Percentiles rank a stretch among this genome's conserved stretches.
These are phyloP conservation scores for Lapara coniferarum DNA, from an alignment of 2,888 invertebrate genomes.

Conservation along the genomic window DNA sequence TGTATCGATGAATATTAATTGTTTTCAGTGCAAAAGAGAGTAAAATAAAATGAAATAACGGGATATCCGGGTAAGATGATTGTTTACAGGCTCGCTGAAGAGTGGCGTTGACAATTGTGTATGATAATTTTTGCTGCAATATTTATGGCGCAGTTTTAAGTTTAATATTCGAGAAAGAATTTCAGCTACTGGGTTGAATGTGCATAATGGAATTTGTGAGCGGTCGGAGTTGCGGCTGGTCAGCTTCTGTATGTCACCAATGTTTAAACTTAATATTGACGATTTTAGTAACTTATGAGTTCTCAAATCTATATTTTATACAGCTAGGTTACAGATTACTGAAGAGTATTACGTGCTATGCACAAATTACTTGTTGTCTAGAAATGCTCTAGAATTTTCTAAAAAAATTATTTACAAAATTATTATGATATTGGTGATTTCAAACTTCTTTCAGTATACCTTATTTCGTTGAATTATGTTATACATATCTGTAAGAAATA, in stretches of 20 bases:
- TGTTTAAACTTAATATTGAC: not conserved
- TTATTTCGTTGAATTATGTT: no score
- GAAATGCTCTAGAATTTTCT: no score
- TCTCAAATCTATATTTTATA: no score
- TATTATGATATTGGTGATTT: no score
- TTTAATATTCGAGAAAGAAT: conserved; percentile 8
- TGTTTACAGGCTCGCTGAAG: conserved; percentile 36
- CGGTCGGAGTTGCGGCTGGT: not conserved
- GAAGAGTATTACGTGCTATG: no score
- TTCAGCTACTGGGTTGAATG: conserved; percentile 12
- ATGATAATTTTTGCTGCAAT: conserved; percentile 22
- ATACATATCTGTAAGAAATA: not conserved
- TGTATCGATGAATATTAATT: conserved; percentile 80
- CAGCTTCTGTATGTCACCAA: not conserved
- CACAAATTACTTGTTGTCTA: no score
- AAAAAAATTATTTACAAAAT: no score
- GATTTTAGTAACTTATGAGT: not conserved
- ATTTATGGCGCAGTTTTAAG: conserved; percentile 15
- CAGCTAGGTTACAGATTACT: no score
- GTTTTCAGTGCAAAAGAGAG: conserved; percentile 63
- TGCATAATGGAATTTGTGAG: not conserved
- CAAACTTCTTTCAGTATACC: no score
- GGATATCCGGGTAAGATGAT: conserved; percentile 54
- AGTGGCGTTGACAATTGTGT: conserved; percentile 18
- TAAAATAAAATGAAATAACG: conserved; percentile 50